Evolutionary conservation across 2,888 invertebrate genomes (phyloP).

Genomic region (Aporophyla nigra): DNA sequence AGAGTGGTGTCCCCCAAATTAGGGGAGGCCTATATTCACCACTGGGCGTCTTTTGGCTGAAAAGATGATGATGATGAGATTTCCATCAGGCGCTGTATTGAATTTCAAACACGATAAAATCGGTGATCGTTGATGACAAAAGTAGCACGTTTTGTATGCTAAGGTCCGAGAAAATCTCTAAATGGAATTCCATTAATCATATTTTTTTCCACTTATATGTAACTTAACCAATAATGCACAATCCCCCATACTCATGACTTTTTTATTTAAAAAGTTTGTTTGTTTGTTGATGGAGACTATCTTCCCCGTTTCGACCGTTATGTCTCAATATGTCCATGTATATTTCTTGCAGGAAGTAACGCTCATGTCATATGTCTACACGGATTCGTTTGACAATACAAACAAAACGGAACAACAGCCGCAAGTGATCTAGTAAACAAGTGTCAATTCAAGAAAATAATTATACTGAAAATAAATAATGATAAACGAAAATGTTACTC

Average conservation of each 20-base stretch:
- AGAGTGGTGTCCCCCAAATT: too few species aligned
- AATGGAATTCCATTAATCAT: too few species aligned
- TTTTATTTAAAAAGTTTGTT: constrained; percentile 2
- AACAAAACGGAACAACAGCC: constrained; percentile 40
- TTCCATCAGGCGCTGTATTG: too few species aligned
- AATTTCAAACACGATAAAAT: too few species aligned
- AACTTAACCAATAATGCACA: constrained; percentile 1
- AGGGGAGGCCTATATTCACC: too few species aligned
- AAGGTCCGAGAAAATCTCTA: too few species aligned
- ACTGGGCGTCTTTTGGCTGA: too few species aligned
- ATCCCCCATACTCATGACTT: neutral
- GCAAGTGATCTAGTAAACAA: constrained; percentile 1
- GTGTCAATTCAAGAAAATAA: constrained; percentile 6
- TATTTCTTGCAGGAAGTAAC: constrained; percentile 77
- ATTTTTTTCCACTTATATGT: neutral
- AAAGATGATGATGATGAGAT: too few species aligned
- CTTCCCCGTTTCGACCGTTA: neutral
- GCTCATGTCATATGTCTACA: constrained; percentile 82
- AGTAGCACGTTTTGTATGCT: too few species aligned
- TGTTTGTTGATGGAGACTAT: neutral
- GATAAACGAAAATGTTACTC: constrained; percentile 2
- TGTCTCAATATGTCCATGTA: neutral
- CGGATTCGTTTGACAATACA: constrained; percentile 78
- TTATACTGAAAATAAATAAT: constrained; percentile 4
- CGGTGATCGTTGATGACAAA: too few species aligned